Percentiles rank a stretch among this genome's conserved stretches.
These are phyloP conservation scores for Agrochola macilenta DNA, from an alignment of 2,888 invertebrate species.

Conservation along the genomic window DNA sequence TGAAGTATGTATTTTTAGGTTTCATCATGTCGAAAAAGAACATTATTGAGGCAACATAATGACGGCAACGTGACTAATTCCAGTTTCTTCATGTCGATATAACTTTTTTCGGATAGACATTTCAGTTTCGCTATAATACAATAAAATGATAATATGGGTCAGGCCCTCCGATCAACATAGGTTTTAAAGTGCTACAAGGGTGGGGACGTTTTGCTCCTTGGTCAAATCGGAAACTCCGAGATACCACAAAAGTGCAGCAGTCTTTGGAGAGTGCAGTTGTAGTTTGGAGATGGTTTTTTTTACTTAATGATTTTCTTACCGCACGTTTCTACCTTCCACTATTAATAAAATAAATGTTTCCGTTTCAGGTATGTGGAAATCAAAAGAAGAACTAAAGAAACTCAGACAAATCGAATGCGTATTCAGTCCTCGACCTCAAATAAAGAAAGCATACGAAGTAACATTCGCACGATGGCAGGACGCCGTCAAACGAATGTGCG, in stretches of 20 bases:
- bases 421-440: slow-evolving; percentile 90
- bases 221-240: background rate
- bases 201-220: too few species aligned
- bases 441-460: slow-evolving; percentile 78
- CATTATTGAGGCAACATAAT: too few species aligned
- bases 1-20: too few species aligned
- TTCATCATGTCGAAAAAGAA: too few species aligned
- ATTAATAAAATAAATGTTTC: background rate
- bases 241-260: background rate
- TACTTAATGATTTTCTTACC: background rate
- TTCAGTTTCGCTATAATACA: too few species aligned
- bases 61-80: too few species aligned
- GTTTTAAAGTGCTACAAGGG: too few species aligned
- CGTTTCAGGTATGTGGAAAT: slow-evolving; percentile 93
- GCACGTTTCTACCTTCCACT: background rate
- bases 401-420: slow-evolving; percentile 91
- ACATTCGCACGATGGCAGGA: slow-evolving; percentile 90
- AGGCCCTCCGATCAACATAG: too few species aligned
- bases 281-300: background rate
- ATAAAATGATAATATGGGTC: too few species aligned
- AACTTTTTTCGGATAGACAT: too few species aligned
- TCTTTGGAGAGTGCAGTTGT: background rate
- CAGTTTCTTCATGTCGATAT: too few species aligned
- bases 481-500: slow-evolving; percentile 90
- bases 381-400: slow-evolving; percentile 91